Conservation (phyloP, 1,140 invertebrate species). For the Drosophila repletoides region DNA sequence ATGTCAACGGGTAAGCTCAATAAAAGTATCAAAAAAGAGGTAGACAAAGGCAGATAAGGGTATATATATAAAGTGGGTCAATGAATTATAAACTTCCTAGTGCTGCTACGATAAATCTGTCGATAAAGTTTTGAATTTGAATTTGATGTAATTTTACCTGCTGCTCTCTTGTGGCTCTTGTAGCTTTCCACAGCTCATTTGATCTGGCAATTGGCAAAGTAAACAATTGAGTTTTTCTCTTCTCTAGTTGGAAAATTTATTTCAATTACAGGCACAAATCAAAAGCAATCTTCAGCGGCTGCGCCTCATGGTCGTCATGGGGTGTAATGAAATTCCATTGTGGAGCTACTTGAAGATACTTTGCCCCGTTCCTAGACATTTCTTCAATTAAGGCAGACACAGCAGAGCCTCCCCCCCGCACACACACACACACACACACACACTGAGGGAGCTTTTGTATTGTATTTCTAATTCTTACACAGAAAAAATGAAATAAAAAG, state of each 20-base stretch:
- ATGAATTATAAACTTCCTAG: conserved; percentile 12
- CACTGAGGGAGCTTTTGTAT: conserved; percentile 13
- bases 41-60: background rate
- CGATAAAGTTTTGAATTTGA: conserved; percentile 4
- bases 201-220: conserved; percentile 6
- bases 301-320: background rate
- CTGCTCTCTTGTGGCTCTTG: too few relatives aligned
- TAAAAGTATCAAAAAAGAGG: background rate
- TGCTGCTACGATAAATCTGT: background rate
- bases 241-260: conserved; percentile 16
- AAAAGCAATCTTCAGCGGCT: conserved; percentile 29
- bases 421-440: too few relatives aligned
- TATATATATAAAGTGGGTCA: conserved; percentile 15
- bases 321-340: conserved; percentile 27
- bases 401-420: too few relatives aligned
- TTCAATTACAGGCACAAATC: conserved; percentile 44
- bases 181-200: background rate
- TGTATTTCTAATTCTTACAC: conserved; percentile 33
- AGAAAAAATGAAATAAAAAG: background rate
- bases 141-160: too few relatives aligned
- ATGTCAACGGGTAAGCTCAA: conserved; percentile 50
- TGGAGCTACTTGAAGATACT: conserved; percentile 16
- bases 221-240: conserved; percentile 16
- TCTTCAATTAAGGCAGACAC: too few relatives aligned
- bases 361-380: background rate